Percentiles rank a stretch among this genome's conserved stretches.
Evolutionary conservation across 2,888 invertebrate species (phyloP).

Genomic region (Tiliacea citrago): DNA sequence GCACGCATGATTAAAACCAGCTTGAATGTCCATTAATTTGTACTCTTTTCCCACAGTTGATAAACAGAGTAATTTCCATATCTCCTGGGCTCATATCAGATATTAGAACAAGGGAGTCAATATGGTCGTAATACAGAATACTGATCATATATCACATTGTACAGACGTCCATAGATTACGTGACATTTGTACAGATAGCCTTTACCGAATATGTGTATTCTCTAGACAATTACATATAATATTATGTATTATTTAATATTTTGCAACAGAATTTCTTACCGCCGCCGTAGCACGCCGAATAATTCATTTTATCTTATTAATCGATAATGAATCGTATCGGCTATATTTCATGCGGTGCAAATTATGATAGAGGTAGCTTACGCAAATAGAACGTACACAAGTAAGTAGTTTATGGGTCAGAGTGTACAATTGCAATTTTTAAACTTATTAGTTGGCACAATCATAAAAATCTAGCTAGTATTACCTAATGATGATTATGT

Average conservation of each 20-base stretch:
- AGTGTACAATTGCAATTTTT: constrained; percentile 16
- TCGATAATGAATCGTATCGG: constrained; percentile 54
- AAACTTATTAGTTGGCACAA: constrained; percentile 1
- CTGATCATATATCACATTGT: constrained; percentile 54
- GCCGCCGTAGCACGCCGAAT: neutral
- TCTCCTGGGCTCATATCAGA: constrained; percentile 56
- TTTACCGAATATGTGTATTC: constrained; percentile 23
- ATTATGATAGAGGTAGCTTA: constrained; percentile 45
- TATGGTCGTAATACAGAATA: constrained; percentile 48
- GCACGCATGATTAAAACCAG: constrained; percentile 53
- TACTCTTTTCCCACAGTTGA: constrained; percentile 67
- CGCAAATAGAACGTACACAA: constrained; percentile 38
- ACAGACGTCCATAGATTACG: constrained; percentile 49
- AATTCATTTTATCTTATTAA: constrained; percentile 44
- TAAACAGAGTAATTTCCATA: constrained; percentile 63
- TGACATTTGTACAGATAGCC: constrained; percentile 37
- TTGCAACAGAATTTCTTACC: constrained; percentile 29
- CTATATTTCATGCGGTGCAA: constrained; percentile 29
- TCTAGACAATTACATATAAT: constrained; percentile 24
- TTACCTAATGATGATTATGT: constrained; percentile 30
- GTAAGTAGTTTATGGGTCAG: constrained; percentile 20
- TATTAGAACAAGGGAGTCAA: constrained; percentile 54
- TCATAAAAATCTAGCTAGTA: neutral
- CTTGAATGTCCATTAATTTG: constrained; percentile 55
- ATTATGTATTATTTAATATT: constrained; percentile 18